Base-by-base conservation (phyloP, 2,888 invertebrate genomes). In the Synanthedon tipuliformis region DNA sequence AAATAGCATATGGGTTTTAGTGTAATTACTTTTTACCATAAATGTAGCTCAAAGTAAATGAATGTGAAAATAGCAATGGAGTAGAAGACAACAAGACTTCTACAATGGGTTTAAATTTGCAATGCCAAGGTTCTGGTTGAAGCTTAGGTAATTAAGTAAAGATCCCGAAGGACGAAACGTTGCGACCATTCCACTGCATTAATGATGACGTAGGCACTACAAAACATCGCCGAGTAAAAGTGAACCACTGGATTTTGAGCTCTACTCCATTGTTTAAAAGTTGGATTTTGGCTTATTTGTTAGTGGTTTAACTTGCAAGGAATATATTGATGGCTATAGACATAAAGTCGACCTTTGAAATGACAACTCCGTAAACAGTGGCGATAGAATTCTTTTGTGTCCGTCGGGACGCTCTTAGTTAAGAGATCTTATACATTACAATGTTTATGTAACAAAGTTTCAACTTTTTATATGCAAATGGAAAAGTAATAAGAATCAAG, bases 101-200 rank as follows among this genome's bases (percentile, higher is more conserved):
- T 66, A 66, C 64, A 61, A 59, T 57, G 61, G 60, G 58, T 66
- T 49, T 66, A 66, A 68, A 71, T 71, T 65, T 63, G 64, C 64
- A 66, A 71, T 67, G 63, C 60, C 57, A 53, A 56, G 59, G 59
- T 58, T 56, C 60, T 58, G 55, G 57, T 57, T 45, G 55, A 54
- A n/a, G 55, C 57, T 57, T 58, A 60, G 64, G 65, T 73, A 72
- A 74, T 74, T 73, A 71, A 65, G 63, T 60, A 40, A 54, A 55
- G 57, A 58, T 66, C 73, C 67, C 68, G 55, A 59, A 62, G 71
- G 74, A 66, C 67, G 56, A 56, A 60, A 60, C 53, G 55, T 57
- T 65, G 62, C 60, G 62, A 68, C 65, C 62, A 64, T 60, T 65
- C 63, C 15, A 58, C 59, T 74, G 73, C 70, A 74, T 74, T 71